phyloP scores from a whole-genome alignment of 2,888 invertebrate species.

The Drosophila crucigera region DNA sequence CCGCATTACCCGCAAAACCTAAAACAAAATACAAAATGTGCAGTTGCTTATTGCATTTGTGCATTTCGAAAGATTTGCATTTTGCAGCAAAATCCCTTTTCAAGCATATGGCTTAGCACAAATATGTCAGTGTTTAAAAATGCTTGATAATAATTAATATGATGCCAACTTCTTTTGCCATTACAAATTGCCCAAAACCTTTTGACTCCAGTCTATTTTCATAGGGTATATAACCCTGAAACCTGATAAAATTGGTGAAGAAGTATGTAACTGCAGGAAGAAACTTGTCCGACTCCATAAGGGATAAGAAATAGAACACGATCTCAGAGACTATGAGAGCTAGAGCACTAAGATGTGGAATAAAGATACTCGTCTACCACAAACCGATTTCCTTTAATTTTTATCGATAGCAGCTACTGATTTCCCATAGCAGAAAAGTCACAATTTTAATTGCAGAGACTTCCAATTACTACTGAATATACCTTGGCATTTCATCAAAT shows the following conservation, averaged over 20 bases:
- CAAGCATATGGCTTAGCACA: neutral
- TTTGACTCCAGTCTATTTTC: neutral
- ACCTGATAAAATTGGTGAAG: neutral
- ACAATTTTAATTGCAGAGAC: neutral
- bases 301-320: neutral
- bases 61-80: neutral
- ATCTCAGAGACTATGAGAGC: neutral
- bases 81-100: neutral
- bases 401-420: neutral
- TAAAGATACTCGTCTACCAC: neutral
- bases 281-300: neutral
- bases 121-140: neutral
- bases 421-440: neutral
- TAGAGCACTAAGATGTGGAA: neutral
- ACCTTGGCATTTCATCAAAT: neutral
- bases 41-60: neutral
- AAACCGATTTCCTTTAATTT: neutral
- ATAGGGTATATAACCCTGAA: neutral
- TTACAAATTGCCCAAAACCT: neutral
- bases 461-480: neutral
- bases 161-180: neutral
- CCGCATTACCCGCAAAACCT: conserved; percentile 17
- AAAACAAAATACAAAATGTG: conserved; percentile 24
- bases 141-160: neutral
- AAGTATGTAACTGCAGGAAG: neutral